Conservation (phyloP, 2,113 vertebrate species). For the Diadophis punctatus region DNA sequence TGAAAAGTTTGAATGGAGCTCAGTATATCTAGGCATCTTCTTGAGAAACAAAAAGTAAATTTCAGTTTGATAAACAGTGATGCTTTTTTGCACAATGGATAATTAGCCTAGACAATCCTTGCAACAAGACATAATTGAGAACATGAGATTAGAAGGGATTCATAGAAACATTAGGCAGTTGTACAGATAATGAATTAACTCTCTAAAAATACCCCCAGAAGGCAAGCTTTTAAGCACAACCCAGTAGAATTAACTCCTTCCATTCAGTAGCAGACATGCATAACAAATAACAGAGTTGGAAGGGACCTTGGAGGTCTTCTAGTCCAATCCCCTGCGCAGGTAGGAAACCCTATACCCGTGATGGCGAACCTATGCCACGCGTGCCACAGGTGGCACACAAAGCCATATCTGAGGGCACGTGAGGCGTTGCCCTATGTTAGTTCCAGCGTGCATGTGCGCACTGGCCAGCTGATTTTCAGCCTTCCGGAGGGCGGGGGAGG, state of each 20-base stretch:
- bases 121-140: constrained; percentile 21
- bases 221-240: neutral
- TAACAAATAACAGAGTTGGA: no score
- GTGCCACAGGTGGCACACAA: no score
- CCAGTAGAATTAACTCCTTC: neutral
- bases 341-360: no score
- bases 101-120: constrained; percentile 29
- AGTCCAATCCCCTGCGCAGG: no score
- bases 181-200: constrained; percentile 4
- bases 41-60: constrained; percentile 31
- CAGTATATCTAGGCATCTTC: constrained; percentile 3
- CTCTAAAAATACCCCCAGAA: neutral
- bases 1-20: constrained; percentile 16
- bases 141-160: neutral
- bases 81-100: constrained; percentile 13
- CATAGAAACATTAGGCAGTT: neutral
- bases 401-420: no score
- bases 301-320: no score
- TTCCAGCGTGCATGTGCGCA: no score
- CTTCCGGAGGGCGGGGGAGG: no score
- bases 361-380: no score
- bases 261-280: neutral
- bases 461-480: no score
- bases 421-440: no score
- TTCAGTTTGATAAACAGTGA: constrained; percentile 20